Conservation (phyloP, 2,113 vertebrate genomes). For the Ageneiosus marmoratus region DNA sequence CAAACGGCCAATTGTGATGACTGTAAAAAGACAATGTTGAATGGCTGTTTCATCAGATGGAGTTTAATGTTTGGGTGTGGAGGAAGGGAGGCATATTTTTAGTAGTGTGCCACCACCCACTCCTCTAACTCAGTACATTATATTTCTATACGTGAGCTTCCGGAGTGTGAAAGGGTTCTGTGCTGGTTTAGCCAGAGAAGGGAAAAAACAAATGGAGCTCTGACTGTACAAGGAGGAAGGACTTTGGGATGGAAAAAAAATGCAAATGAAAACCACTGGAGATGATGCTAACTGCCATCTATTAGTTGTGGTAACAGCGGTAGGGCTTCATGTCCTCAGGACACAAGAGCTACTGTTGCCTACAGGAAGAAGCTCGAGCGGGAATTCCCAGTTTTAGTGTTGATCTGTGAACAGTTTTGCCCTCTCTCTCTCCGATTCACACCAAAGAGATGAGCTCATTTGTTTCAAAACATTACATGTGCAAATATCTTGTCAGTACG, state of each 20-base stretch:
- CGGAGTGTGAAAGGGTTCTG: neutral
- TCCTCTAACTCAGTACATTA: conserved; percentile 3
- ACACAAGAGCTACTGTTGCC: neutral
- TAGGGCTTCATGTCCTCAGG: neutral
- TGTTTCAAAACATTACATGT: neutral
- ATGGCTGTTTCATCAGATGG: conserved; percentile 23
- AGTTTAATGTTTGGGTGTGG: conserved; percentile 31
- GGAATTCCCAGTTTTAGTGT: neutral
- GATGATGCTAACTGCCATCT: neutral
- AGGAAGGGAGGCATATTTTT: conserved; percentile 42
- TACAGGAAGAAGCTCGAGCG: neutral
- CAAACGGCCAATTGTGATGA: conserved; percentile 39
- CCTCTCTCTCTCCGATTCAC: neutral
- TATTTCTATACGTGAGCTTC: conserved; percentile 9
- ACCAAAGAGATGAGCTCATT: neutral
- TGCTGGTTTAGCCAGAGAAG: neutral
- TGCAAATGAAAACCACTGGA: neutral
- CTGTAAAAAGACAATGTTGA: conserved; percentile 35
- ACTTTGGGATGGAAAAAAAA: neutral
- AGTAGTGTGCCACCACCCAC: conserved; percentile 20
- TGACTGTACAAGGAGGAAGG: neutral
- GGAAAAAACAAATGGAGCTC: neutral
- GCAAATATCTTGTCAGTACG: neutral
- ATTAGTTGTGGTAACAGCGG: neutral
- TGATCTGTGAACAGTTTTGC: neutral